Evolutionary conservation across 1,140 invertebrate genomes (phyloP).

Genomic region (Aphaenogaster ashmeadi): DNA sequence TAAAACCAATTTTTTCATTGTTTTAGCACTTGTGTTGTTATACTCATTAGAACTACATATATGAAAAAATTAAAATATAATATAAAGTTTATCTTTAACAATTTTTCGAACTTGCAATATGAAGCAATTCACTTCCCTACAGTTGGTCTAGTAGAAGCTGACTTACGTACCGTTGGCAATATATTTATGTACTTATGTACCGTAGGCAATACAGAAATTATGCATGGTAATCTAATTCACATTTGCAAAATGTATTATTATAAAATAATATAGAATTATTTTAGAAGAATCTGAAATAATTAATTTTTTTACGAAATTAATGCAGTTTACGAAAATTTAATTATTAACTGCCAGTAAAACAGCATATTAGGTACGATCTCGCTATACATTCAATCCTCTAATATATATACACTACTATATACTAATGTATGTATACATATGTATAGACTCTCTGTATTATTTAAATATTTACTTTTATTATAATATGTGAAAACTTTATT

Average conservation of each 20-base stretch:
- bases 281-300: neutral
- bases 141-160: neutral
- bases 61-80: neutral
- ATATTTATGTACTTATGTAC: neutral
- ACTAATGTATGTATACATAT: no score
- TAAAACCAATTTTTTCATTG: no score
- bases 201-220: slow-evolving; percentile 7
- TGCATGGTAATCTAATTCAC: neutral
- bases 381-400: neutral
- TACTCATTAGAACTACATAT: no score
- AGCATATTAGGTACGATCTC: neutral
- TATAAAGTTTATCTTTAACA: neutral
- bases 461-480: slow-evolving; percentile 18
- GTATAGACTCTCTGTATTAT: neutral
- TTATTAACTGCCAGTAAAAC: neutral
- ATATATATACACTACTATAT: neutral
- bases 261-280: neutral
- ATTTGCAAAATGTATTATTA: neutral
- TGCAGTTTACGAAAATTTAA: neutral
- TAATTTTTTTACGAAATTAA: neutral
- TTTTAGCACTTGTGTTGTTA: no score
- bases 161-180: neutral
- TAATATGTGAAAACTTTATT: neutral
- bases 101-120: neutral
- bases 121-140: neutral